phyloP scores from a whole-genome alignment of 2,113 vertebrate species.

The Callithrix jacchus region DNA sequence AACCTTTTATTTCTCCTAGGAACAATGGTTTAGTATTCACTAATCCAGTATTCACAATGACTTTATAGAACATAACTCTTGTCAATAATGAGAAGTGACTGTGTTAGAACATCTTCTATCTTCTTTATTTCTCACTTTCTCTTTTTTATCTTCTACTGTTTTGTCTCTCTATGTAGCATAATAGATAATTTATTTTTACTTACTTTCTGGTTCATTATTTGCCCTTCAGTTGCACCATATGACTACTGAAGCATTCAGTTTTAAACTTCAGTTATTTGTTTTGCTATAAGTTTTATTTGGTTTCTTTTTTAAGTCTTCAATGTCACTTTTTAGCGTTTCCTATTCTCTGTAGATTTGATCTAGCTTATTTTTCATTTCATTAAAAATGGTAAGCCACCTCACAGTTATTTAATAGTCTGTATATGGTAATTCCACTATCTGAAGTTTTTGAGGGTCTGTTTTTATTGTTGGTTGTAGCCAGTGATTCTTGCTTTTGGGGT shows the following conservation, averaged over 20 bases:
- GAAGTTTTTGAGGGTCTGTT: neutral
- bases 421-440: neutral
- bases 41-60: neutral
- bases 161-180: neutral
- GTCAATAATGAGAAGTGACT: neutral
- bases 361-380: neutral
- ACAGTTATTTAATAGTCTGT: neutral
- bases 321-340: neutral
- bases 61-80: neutral
- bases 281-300: neutral
- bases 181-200: neutral
- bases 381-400: neutral
- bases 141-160: neutral
- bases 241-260: neutral
- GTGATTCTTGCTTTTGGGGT: neutral
- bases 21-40: neutral
- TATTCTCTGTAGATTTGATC: neutral
- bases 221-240: neutral
- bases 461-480: neutral
- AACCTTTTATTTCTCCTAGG: neutral
- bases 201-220: neutral
- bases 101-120: neutral
- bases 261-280: neutral
- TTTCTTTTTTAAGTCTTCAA: neutral
- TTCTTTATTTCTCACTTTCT: neutral